Conservation (phyloP, 1,140 invertebrate genomes). For the Drosophila trapezifrons region DNA sequence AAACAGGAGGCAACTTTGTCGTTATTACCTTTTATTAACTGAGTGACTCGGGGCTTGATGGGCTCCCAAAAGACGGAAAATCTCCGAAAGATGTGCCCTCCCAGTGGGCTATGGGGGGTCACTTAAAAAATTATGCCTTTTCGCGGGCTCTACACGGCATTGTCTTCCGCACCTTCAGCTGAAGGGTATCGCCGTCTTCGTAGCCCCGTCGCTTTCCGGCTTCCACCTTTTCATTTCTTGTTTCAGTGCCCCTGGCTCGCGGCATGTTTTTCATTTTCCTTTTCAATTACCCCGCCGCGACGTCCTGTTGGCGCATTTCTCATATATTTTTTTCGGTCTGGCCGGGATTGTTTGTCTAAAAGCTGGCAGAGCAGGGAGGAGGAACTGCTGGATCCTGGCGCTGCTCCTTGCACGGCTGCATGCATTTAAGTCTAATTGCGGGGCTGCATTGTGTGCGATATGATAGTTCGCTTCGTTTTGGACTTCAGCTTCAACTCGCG, state of each 20-base stretch:
- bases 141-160: not conserved
- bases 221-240: slow-evolving; percentile 52
- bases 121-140: slow-evolving; percentile 17
- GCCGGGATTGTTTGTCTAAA: slow-evolving; percentile 64
- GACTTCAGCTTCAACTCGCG: slow-evolving; percentile 28
- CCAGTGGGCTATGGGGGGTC: not conserved
- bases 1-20: slow-evolving; percentile 53
- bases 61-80: slow-evolving; percentile 13
- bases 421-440: slow-evolving; percentile 79
- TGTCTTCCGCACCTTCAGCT: slow-evolving; percentile 2
- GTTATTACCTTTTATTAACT: slow-evolving; percentile 52
- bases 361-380: not conserved
- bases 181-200: slow-evolving; percentile 19
- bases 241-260: slow-evolving; percentile 54
- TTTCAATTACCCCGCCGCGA: slow-evolving; percentile 72
- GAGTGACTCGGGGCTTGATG: slow-evolving; percentile 21
- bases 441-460: slow-evolving; percentile 61
- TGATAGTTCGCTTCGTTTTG: slow-evolving; percentile 68
- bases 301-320: slow-evolving; percentile 75
- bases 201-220: not conserved
- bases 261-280: slow-evolving; percentile 78
- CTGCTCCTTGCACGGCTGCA: slow-evolving; percentile 52
- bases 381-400: slow-evolving; percentile 13
- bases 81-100: not conserved
- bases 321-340: slow-evolving; percentile 59